phyloP scores from a whole-genome alignment of 2,888 invertebrate species.

The Melitaea athalia region DNA sequence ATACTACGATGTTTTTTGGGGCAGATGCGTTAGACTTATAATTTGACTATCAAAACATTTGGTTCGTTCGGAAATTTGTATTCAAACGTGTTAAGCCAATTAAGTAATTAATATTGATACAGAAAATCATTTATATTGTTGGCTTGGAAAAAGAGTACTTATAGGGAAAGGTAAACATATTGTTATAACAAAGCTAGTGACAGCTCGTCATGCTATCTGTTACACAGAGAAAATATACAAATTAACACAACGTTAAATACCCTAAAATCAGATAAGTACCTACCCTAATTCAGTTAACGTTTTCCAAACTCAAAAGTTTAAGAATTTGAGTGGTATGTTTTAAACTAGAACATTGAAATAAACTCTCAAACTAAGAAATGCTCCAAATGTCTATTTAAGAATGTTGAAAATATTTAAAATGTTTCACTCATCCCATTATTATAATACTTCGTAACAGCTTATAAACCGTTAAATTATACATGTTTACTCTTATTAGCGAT shows the following conservation, averaged over 20 bases:
- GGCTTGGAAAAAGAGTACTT: slow-evolving; percentile 6
- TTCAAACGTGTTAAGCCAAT: slow-evolving; percentile 29
- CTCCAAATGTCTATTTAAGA: no score
- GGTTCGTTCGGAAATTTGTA: slow-evolving; percentile 46
- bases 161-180: background rate
- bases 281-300: no score
- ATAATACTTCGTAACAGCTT: no score
- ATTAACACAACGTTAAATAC: background rate
- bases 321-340: no score
- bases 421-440: no score
- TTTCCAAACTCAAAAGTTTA: no score
- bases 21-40: slow-evolving; percentile 72
- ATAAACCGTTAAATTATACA: no score
- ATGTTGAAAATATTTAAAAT: no score
- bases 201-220: background rate
- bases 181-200: background rate
- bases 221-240: background rate
- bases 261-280: no score
- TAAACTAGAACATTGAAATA: no score
- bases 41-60: slow-evolving; percentile 81
- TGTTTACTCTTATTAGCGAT: no score
- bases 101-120: slow-evolving; percentile 30
- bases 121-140: slow-evolving; percentile 29
- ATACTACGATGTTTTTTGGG: slow-evolving; percentile 63
- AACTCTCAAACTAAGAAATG: no score